Conservation (phyloP, 2,113 vertebrate genomes). For the Forbesichthys agassizii region DNA sequence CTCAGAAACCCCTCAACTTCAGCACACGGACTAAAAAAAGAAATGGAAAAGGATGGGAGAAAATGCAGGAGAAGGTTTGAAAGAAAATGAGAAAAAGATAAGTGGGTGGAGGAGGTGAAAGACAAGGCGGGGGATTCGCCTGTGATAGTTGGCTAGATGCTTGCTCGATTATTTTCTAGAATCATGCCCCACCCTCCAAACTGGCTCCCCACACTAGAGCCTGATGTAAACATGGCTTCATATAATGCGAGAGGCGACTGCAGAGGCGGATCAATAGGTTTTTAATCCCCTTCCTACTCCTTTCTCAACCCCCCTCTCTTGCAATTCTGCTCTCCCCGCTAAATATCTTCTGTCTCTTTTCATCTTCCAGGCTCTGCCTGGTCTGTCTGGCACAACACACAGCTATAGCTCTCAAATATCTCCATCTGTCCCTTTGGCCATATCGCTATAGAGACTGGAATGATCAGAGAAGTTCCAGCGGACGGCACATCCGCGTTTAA, state of each 20-base stretch:
- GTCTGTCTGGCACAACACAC: constrained; percentile 2
- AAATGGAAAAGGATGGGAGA: constrained; percentile 2
- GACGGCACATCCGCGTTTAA: neutral
- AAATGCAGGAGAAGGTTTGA: neutral
- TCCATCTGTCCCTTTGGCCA: neutral
- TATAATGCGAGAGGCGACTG: constrained; percentile 65
- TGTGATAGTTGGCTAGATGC: neutral
- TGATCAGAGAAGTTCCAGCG: too few species aligned
- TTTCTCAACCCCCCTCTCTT: constrained; percentile 50
- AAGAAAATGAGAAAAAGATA: neutral
- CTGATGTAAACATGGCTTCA: constrained; percentile 75
- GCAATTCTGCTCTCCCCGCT: constrained; percentile 51
- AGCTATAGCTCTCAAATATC: constrained; percentile 11
- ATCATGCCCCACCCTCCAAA: constrained; percentile 21
- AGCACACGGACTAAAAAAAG: neutral
- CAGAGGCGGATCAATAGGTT: constrained; percentile 66
- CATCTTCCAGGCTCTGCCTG: constrained; percentile 47
- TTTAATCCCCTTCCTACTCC: constrained; percentile 65
- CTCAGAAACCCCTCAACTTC: constrained; percentile 15
- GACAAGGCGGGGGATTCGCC: constrained; percentile 13
- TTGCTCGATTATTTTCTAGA: constrained; percentile 1
- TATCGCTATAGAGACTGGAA: too few species aligned
- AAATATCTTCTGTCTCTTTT: constrained; percentile 51
- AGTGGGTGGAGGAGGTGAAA: constrained; percentile 9
- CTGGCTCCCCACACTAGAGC: constrained; percentile 23